Percentiles rank a stretch among this genome's conserved stretches.
Evolutionary conservation across 2,113 vertebrate species (phyloP).

Genomic region (Miniopterus natalensis): DNA sequence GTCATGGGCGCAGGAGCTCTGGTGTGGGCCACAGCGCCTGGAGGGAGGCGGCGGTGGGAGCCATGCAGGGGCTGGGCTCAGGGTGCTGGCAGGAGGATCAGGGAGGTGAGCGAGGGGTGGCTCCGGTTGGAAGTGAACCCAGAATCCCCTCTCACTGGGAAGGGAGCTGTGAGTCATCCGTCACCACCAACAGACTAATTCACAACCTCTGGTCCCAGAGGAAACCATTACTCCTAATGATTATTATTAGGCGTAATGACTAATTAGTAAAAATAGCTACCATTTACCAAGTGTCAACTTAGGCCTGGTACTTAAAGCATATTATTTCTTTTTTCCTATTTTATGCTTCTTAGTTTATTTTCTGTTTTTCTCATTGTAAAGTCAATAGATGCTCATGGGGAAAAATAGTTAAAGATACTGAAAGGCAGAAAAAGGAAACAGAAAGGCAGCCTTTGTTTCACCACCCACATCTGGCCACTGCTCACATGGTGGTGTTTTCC

Average conservation of each 20-base stretch:
- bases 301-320: slow-evolving; percentile 59
- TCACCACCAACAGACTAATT: slow-evolving; percentile 55
- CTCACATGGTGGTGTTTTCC: not conserved
- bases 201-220: slow-evolving; percentile 73
- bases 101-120: not conserved
- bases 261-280: slow-evolving; percentile 83
- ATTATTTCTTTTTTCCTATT: slow-evolving; percentile 46
- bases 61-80: not conserved
- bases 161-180: slow-evolving; percentile 37
- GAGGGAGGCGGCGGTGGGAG: fast-evolving
- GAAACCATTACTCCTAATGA: slow-evolving; percentile 77
- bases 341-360: slow-evolving; percentile 71
- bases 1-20: not conserved
- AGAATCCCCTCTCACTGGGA: not conserved
- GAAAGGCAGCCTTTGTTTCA: not conserved
- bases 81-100: not conserved
- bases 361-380: slow-evolving; percentile 73
- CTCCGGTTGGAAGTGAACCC: not conserved
- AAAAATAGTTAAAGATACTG: slow-evolving; percentile 33
- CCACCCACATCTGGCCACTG: not conserved
- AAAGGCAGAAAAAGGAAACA: not conserved
- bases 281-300: slow-evolving; percentile 77
- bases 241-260: slow-evolving; percentile 81
- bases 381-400: slow-evolving; percentile 59
- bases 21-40: fast-evolving